phyloP scores from a whole-genome alignment of 64 coral and sea anemone genomes.

The Actinia tenebrosa region DNA sequence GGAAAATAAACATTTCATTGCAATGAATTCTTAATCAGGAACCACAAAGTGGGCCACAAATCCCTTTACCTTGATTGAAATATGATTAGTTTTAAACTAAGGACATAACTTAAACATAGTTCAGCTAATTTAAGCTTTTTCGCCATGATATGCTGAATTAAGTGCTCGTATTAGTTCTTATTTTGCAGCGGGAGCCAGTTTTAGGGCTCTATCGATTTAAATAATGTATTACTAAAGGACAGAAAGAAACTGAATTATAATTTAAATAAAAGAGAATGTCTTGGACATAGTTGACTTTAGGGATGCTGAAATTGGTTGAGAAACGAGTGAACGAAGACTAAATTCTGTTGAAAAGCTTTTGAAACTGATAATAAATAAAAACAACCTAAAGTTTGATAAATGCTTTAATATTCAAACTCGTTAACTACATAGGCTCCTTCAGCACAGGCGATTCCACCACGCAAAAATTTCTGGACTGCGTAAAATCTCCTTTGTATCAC shows the following conservation, averaged over 20 bases:
- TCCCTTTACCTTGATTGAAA: not conserved
- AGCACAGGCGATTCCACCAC: no score
- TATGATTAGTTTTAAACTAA: not conserved
- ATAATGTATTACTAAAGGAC: not conserved
- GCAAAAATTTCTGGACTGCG: no score
- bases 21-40: not conserved
- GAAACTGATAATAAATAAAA: not conserved
- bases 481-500: no score
- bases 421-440: no score
- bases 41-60: not conserved
- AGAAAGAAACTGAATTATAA: not conserved
- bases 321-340: not conserved
- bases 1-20: not conserved
- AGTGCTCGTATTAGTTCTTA: not conserved
- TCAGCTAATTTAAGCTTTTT: not conserved
- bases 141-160: not conserved
- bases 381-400: not conserved
- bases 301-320: not conserved
- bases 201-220: not conserved
- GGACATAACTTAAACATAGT: not conserved
- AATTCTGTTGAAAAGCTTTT: not conserved
- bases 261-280: not conserved
- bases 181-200: not conserved
- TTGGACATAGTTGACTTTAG: not conserved
- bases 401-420: no score